Base-by-base conservation (phyloP, 2,113 vertebrate genomes). In the Silurus glanis region DNA sequence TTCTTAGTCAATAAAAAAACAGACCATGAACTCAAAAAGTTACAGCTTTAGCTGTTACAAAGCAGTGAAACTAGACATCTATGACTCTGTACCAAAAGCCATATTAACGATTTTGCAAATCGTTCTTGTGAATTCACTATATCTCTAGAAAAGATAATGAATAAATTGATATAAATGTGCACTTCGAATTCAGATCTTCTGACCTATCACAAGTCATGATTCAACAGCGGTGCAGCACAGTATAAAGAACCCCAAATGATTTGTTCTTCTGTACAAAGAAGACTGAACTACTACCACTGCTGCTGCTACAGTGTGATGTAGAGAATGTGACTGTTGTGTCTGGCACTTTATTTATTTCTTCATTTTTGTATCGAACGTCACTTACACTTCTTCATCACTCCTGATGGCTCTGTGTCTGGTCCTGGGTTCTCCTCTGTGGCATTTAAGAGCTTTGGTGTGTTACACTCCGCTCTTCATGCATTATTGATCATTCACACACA, bases 401-500 rank as follows among this genome's bases (percentile, higher is more conserved):
- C 58, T 61, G 78, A 80, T 80, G 78, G 78, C 78, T 61, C 56
- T 23, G 78, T 5, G 28, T 47, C 28, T 13, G 28, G 28, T 80
- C 28, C 37, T 3, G 19, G 56, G 56, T 61, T 80, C 78, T 80
- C 78, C 78, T 45, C 56, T 80, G 78, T 37, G 28, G 56, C 78
- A 58, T 80, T 80, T 61, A 80, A 80, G 78, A 80, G 78, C 78
- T 80, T 80, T 80, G 78, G 78, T 80, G 78, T 80, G 78, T 80
- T 58, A 61, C 56, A 80, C 78, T 80, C 78, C 5, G 56, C 78
- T 80, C 28, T 80, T 9, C 78, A 80, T 80, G 78, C 78, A 80
- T 80, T 80, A 80, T 80, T 80, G 56, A 80, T 80, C 56, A 23
- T 56, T 59, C 78, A 21, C 76, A 45, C 17, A 45, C 14, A 12